Base-by-base conservation (phyloP, 2,113 vertebrate species). In the Sciurus niger region DNA sequence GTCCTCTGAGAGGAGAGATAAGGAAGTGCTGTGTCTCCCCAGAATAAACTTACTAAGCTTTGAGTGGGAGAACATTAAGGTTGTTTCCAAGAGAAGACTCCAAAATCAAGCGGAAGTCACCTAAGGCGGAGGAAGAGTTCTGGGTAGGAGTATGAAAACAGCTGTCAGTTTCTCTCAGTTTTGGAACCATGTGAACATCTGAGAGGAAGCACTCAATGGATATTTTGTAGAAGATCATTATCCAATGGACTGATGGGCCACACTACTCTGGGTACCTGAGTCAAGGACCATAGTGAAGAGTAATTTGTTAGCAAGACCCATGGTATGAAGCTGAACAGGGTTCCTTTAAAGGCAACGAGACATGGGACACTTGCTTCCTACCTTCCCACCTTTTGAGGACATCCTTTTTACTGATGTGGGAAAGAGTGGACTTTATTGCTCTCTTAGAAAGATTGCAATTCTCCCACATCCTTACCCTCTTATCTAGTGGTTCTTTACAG, bases 41-140 rank as follows among this genome's bases (percentile, higher is more conserved):
- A 53, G 11, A 72, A 18, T 77, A 94, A 72, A 70, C 48, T 8
- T 8, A 4, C 2, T 14, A 6, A 34, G 20, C 11, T 77, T 60
- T 83, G 8, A 85, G 28, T 60, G 12, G 89, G 83, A 93, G 80
- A 82, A 88, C 60, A 84, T 4, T 84, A 85, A 94, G 58, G 5
- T 3, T 77, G 18, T 84, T 84, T 79, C 84, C 32, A 74, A 58
- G 34, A 89, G 51, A 43, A 51, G 7, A 6, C 12, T 84, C 30
- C 4, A 14, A 80, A 67, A 79, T 84, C n/a, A 43, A 74, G 11
- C 34, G 84, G 76, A 46, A 82, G 34, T 32, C 8, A 17, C 77
- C 32, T 60, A 58, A 70, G 43, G n/a, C 79, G 25, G 68, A 84
- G 17, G 30, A 22, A 20, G 13, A 4, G 0, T 63, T 8, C 0